phyloP scores from a whole-genome alignment of 2,113 vertebrate species.

The Gymnorhina tibicen region DNA sequence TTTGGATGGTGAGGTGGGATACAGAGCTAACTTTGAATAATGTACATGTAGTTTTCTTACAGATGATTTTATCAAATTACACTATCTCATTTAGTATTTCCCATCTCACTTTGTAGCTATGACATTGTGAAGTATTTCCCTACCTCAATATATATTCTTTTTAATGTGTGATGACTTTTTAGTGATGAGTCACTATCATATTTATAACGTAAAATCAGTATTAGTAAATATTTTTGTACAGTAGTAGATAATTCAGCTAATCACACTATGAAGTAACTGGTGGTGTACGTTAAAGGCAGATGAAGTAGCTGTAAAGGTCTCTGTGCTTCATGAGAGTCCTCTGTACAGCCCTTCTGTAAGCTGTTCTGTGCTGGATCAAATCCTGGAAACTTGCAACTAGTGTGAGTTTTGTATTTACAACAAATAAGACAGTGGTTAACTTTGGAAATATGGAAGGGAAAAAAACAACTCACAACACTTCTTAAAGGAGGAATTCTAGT shows the following conservation, averaged over 20 bases:
- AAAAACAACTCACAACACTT: not conserved
- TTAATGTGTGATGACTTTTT: not conserved
- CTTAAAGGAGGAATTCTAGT: not conserved
- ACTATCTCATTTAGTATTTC: not conserved
- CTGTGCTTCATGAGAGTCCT: fast-evolving
- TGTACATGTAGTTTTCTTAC: not conserved
- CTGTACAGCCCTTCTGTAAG: not conserved
- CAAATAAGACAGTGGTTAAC: not conserved
- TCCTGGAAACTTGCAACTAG: not conserved
- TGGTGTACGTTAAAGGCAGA: not conserved
- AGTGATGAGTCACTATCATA: not conserved
- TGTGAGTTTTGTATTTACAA: not conserved
- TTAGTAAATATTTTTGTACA: not conserved
- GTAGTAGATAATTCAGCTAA: not conserved
- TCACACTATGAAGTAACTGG: not conserved
- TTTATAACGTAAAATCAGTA: not conserved
- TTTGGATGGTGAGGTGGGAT: not conserved
- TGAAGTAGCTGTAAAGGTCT: not conserved
- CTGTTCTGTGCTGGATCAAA: not conserved
- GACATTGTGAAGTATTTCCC: not conserved
- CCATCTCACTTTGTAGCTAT: not conserved
- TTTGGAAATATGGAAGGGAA: not conserved
- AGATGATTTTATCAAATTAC: not conserved
- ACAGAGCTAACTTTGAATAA: not conserved
- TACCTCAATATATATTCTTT: not conserved